Percentiles rank a stretch among this genome's conserved stretches.
phyloP scores from a whole-genome alignment of 2,888 invertebrate genomes.

The Antheraea assamensis region DNA sequence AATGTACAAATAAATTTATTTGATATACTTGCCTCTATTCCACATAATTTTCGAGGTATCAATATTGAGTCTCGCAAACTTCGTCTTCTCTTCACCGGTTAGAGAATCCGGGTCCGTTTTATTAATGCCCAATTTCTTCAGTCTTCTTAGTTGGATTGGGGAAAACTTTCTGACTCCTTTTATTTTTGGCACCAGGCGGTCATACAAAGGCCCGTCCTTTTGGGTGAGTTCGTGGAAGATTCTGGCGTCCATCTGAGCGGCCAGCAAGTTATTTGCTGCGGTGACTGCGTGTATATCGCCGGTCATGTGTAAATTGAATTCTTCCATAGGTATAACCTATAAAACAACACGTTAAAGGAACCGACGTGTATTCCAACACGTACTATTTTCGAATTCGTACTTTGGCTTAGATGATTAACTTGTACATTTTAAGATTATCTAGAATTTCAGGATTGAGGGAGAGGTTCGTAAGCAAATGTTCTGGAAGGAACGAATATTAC shows the following conservation, averaged over 20 bases:
- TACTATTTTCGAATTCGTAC: neutral
- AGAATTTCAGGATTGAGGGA: too few relatives aligned
- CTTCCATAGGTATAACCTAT: slow-evolving; percentile 99
- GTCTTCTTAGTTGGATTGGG: slow-evolving; percentile 90
- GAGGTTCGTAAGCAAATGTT: too few relatives aligned
- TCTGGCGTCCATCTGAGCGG: slow-evolving; percentile 97
- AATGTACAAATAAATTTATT: neutral
- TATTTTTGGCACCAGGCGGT: slow-evolving; percentile 92
- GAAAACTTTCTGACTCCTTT: slow-evolving; percentile 94
- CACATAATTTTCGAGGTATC: slow-evolving; percentile 95
- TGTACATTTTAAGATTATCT: neutral
- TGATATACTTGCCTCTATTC: slow-evolving; percentile 86
- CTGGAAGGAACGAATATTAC: neutral
- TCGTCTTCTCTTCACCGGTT: slow-evolving; percentile 88
- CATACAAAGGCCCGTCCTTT: slow-evolving; percentile 91
- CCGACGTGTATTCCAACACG: neutral
- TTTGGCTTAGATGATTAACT: neutral
- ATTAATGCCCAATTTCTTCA: slow-evolving; percentile 88
- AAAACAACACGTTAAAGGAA: neutral
- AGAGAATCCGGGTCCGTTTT: slow-evolving; percentile 93
- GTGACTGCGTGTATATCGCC: slow-evolving; percentile 99
- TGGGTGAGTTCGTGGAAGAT: slow-evolving; percentile 99
- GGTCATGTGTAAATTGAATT: slow-evolving; percentile 98
- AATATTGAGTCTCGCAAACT: slow-evolving; percentile 94
- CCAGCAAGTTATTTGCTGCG: slow-evolving; percentile 98